Conservation (phyloP, 1,140 invertebrate species). For the Melipona quadrifasciata region DNA sequence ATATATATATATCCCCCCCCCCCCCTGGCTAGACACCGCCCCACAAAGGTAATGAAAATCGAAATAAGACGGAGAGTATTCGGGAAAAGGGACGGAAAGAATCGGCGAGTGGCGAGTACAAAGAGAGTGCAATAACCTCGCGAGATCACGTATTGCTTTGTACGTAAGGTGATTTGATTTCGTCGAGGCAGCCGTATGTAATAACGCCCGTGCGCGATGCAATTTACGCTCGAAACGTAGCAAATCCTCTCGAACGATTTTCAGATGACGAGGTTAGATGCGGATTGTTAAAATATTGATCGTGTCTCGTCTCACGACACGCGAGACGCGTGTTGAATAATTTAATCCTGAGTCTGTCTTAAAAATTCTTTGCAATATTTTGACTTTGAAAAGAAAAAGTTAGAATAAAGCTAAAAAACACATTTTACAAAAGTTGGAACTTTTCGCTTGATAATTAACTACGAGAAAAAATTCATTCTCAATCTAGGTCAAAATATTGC, state of each 20-base stretch:
- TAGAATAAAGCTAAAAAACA: too few species aligned
- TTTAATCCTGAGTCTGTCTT: too few species aligned
- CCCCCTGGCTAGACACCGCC: conserved; percentile 28
- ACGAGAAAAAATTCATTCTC: too few species aligned
- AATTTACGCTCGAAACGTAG: too few species aligned
- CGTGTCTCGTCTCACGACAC: background rate
- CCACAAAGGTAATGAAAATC: conserved; percentile 65
- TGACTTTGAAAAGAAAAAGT: too few species aligned
- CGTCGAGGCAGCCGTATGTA: background rate
- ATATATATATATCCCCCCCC: background rate
- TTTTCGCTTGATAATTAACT: too few species aligned
- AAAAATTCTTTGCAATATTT: too few species aligned
- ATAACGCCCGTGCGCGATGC: background rate
- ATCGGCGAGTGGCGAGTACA: conserved; percentile 39
- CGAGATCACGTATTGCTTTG: conserved; percentile 37
- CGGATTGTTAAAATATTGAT: background rate
- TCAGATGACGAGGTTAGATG: background rate
- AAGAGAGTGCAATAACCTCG: conserved; percentile 35
- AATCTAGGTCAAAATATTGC: too few species aligned
- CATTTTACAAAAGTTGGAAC: too few species aligned
- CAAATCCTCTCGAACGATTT: background rate
- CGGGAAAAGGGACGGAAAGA: conserved; percentile 35
- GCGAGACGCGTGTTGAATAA: too few species aligned
- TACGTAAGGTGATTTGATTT: conserved; percentile 40
- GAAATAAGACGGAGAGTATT: conserved; percentile 50